Base-by-base conservation (phyloP, 2,888 invertebrate genomes). In the Hololepta plana region DNA sequence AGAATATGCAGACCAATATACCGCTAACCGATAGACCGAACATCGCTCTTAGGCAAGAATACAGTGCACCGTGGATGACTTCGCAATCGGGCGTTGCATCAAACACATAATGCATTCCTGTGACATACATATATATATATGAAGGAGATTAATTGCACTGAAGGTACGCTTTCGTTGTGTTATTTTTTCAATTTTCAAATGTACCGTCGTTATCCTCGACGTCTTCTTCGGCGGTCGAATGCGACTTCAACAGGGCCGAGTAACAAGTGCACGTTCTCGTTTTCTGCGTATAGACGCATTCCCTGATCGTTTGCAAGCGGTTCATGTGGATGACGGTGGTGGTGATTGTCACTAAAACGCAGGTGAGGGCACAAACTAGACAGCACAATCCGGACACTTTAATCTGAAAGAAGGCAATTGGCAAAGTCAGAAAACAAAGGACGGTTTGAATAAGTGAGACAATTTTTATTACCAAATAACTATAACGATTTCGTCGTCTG, bases 291-390 rank as follows among this genome's bases (percentile, higher is more conserved):
- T 84, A 87, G 42, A 82, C 80, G 45, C 88, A 88, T 50, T 85
- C 82, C 35, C 80, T 66, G 8, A 88, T 54, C 0, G 82, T 81
- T 55, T 88, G 87, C 22, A 88, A 56, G 33, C 87, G 71, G 51
- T 74, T 74, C 87, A 88, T 87, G 52, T 88, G 88, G 39, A 87
- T 74, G 16, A 88, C 84, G 0, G 85, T 87, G 1, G 87, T 88
- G 2, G 87, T 87, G 24, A 88, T 82, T 11, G 81, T 81, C 28
- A 88, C 84, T 26, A 87, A 60, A 13, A 87, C 82, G 47, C 87
- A 87, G 1, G 84, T 77, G 31, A 87, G 58, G 4, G 87, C 85
- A 43, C 82, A 84, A 24, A 82, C 75, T 32, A 88, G 59, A 36
- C 85, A 85, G 49, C 84, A 84, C 3, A 79, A 75, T 2, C 87